Percentiles rank a stretch among this genome's conserved stretches.
Evolutionary conservation across 2,888 invertebrate genomes (phyloP).

Genomic region (Drosophila vallismaia): DNA sequence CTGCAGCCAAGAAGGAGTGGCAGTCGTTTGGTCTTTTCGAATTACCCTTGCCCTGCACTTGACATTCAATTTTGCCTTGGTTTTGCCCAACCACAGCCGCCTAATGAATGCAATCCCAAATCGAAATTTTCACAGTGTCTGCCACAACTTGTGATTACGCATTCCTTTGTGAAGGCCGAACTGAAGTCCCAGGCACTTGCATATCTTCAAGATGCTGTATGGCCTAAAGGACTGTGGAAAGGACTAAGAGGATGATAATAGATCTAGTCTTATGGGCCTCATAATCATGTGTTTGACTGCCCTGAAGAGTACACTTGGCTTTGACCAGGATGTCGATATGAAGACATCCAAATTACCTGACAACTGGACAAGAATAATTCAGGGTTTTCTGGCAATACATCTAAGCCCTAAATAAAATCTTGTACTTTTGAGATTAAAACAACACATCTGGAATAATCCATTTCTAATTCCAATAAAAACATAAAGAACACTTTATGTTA

Average conservation of each 20-base stretch:
- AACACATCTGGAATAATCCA: background rate
- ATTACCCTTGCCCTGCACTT: constrained; percentile 36
- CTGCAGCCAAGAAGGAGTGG: constrained; percentile 16
- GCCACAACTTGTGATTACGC: constrained; percentile 26
- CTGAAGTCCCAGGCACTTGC: background rate
- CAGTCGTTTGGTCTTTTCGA: constrained; percentile 19
- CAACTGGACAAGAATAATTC: no score
- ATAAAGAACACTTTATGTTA: background rate
- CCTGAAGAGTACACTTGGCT: constrained; percentile 20
- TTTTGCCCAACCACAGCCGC: background rate
- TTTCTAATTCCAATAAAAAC: background rate
- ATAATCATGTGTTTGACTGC: constrained; percentile 43
- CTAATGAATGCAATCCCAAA: constrained; percentile 32
- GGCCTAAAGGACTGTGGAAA: background rate
- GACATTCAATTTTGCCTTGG: constrained; percentile 44
- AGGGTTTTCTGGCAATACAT: no score
- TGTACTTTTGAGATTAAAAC: no score
- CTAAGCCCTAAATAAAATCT: no score
- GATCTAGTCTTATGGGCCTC: constrained; percentile 50
- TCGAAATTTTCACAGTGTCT: constrained; percentile 13
- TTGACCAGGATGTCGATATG: background rate
- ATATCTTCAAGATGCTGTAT: background rate
- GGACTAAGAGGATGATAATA: background rate
- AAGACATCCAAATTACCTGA: background rate
- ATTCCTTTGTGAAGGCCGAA: constrained; percentile 17